These are phyloP conservation scores for Leptonema lineaticorne DNA, from an alignment of 1,140 invertebrate species.

Conservation along the genomic window DNA sequence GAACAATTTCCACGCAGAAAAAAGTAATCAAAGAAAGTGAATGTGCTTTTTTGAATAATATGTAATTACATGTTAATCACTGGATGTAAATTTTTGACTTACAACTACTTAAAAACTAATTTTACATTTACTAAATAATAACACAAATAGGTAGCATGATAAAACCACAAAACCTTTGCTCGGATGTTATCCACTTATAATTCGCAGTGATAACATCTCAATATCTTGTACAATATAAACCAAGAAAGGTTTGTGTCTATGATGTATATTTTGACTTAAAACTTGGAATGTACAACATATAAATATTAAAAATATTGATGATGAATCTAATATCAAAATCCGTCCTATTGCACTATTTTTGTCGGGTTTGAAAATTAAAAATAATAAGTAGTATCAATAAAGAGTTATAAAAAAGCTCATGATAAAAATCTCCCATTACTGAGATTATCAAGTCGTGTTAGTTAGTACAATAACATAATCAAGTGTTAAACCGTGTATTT, in stretches of 20 bases:
- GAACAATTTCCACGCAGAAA: background rate
- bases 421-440: no score
- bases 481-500: no score
- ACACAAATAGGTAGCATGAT: conserved; percentile 38
- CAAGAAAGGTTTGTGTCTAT: conserved; percentile 11
- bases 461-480: no score
- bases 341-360: no score
- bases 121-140: conserved; percentile 40
- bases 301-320: no score
- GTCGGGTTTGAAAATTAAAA: no score
- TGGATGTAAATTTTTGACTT: background rate
- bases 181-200: conserved; percentile 26
- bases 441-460: no score
- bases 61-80: conserved; percentile 14
- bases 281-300: no score
- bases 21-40: background rate
- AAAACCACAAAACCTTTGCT: conserved; percentile 42
- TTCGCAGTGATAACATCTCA: conserved; percentile 26
- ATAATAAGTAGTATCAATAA: no score
- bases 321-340: no score
- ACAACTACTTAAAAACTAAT: conserved; percentile 29
- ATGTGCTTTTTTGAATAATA: background rate
- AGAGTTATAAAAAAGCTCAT: no score
- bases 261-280: no score
- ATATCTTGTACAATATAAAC: conserved; percentile 37